A percentile compares a stretch with the other conserved stretches of the same genome.
These are phyloP conservation scores for Pampus argenteus DNA, from an alignment of 2,797 vertebrate genomes.

Conservation along the genomic window DNA sequence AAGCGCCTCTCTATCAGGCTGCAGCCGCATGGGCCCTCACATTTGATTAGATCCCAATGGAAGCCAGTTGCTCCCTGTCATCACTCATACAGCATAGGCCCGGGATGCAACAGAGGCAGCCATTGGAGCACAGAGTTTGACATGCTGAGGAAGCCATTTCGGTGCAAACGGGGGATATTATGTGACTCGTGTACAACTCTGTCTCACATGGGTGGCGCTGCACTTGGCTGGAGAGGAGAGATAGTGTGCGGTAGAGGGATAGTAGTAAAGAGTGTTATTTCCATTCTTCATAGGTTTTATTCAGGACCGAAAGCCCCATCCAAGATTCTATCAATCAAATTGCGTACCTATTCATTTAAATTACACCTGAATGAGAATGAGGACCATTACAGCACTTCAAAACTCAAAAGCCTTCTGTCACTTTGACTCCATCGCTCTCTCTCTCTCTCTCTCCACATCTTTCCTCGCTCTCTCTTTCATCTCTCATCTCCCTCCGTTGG, in stretches of 20 bases:
- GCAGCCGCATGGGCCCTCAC: slow-evolving; percentile 78
- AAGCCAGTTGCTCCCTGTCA: slow-evolving; percentile 80
- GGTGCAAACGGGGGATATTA: slow-evolving; percentile 70
- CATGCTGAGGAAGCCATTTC: slow-evolving; percentile 72
- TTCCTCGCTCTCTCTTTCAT: slow-evolving; percentile 36
- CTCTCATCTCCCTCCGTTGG: slow-evolving; percentile 61
- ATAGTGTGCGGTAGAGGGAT: slow-evolving; percentile 36
- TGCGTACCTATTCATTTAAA: slow-evolving; percentile 67
- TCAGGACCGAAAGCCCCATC: slow-evolving; percentile 49
- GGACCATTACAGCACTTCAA: slow-evolving; percentile 64
- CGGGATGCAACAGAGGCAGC: slow-evolving; percentile 64
- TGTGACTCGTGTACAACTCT: slow-evolving; percentile 68
- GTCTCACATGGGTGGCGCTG: slow-evolving; percentile 68
- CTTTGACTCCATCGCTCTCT: slow-evolving; percentile 31
- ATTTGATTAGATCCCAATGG: slow-evolving; percentile 85
- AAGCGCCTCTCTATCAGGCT: slow-evolving; percentile 80
- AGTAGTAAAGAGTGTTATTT: slow-evolving; percentile 49
- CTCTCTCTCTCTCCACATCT: slow-evolving; percentile 19
- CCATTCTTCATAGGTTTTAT: slow-evolving; percentile 50
- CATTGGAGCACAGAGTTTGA: slow-evolving; percentile 62
- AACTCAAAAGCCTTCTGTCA: slow-evolving; percentile 61
- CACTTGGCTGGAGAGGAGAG: slow-evolving; percentile 58
- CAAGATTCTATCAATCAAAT: slow-evolving; percentile 71
- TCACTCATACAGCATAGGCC: slow-evolving; percentile 73
- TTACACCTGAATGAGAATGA: slow-evolving; percentile 65